Percentiles rank a stretch among this genome's conserved stretches.
Conservation (phyloP, 2,797 vertebrate genomes). For the Bucorvus abyssinicus region DNA sequence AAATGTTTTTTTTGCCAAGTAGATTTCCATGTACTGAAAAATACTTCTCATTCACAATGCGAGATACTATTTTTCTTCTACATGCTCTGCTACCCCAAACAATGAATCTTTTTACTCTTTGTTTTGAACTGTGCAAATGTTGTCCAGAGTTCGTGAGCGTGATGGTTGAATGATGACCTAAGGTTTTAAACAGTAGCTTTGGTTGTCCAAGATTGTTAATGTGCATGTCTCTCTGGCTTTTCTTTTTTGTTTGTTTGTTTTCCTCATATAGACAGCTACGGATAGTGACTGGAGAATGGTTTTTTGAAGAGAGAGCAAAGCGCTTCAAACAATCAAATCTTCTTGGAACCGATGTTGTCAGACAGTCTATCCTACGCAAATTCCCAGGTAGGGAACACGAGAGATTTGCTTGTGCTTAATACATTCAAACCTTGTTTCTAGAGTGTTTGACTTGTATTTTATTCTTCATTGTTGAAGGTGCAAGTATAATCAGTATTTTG, state of each 20-base stretch:
- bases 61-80: not conserved
- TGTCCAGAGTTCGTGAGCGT: not conserved
- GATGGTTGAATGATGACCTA: not conserved
- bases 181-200: not conserved
- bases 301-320: constrained; percentile 93
- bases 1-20: not conserved
- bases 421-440: not conserved
- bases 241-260: not conserved
- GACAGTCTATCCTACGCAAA: constrained; percentile 87
- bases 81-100: not conserved
- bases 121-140: not conserved
- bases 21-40: not conserved
- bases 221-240: not conserved
- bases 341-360: constrained; percentile 86
- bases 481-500: not conserved
- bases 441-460: not conserved
- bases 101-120: not conserved
- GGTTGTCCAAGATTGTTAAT: not conserved
- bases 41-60: not conserved
- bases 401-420: not conserved
- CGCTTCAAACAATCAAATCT: constrained; percentile 83
- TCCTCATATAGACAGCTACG: constrained; percentile 84
- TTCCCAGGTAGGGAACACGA: constrained; percentile 64
- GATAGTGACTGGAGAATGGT: constrained; percentile 95
- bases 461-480: not conserved